These are phyloP conservation scores for Brachyptera putata DNA, from an alignment of 2,888 invertebrate species.

Conservation along the genomic window DNA sequence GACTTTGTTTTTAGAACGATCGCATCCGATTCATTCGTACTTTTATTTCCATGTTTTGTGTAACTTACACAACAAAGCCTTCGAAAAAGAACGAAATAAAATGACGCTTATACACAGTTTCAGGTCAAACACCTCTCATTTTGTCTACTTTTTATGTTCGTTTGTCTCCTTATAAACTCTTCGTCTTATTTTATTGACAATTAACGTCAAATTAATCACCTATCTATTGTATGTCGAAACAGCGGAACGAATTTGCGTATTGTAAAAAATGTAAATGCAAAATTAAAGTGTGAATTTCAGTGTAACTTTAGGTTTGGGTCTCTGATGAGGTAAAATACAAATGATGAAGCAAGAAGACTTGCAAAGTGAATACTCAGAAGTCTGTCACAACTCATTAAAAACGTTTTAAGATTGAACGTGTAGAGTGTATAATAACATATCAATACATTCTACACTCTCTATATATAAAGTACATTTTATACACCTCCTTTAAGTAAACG, in stretches of 20 bases:
- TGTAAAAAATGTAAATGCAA: constrained; percentile 9
- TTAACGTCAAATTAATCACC: constrained; percentile 19
- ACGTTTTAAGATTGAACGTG: neutral
- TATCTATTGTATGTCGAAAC: constrained; percentile 5
- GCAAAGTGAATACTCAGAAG: neutral
- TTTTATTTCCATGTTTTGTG: no score
- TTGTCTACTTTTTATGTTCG: neutral
- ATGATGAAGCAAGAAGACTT: neutral
- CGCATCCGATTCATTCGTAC: no score
- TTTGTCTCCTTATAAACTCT: constrained; percentile 3
- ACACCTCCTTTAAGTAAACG: neutral
- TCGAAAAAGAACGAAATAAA: no score
- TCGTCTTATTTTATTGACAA: constrained; percentile 9
- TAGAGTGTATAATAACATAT: neutral
- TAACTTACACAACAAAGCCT: no score
- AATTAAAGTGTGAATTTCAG: constrained; percentile 17
- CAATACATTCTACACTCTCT: no score
- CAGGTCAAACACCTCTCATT: constrained; percentile 14
- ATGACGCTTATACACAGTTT: constrained; percentile 9
- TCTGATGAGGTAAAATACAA: neutral
- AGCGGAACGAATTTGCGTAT: neutral
- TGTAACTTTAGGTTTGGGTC: constrained; percentile 6
- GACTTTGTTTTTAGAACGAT: no score
- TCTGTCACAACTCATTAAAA: neutral
- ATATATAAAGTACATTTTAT: no score